Evolutionary conservation across 2,797 vertebrate species (phyloP).

Genomic region (Taeniopygia guttata): DNA sequence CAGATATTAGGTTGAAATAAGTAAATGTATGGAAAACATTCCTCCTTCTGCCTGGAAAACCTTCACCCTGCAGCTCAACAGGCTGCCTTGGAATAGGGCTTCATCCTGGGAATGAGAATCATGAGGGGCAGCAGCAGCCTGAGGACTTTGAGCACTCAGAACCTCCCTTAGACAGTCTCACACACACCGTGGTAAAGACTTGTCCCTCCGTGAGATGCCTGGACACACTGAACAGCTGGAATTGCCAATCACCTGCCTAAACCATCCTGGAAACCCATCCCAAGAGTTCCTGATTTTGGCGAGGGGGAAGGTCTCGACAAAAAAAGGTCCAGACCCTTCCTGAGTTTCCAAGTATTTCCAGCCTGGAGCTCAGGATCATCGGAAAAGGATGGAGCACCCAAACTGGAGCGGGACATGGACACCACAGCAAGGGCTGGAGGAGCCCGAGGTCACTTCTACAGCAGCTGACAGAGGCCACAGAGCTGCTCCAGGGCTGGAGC

Average conservation of each 20-base stretch:
- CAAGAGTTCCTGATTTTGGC: too few species aligned
- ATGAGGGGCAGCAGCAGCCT: neutral
- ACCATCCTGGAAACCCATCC: neutral
- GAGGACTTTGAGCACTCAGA: neutral
- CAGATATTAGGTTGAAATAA: neutral
- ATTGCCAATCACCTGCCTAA: neutral
- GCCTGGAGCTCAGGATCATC: neutral
- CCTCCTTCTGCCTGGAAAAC: neutral
- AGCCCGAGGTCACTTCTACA: accelerated
- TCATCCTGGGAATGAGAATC: neutral
- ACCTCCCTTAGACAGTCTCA: neutral
- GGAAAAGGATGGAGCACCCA: accelerated
- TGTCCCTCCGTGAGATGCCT: neutral
- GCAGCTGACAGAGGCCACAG: neutral
- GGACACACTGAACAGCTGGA: neutral
- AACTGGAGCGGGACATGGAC: neutral
- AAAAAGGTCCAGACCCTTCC: neutral
- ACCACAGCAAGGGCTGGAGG: accelerated
- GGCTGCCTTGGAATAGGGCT: neutral
- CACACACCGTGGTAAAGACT: accelerated
- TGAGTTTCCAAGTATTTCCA: neutral
- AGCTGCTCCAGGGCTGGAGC: neutral
- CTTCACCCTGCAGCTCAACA: neutral
- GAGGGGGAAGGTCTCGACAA: accelerated
- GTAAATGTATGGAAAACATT: neutral